Percentiles rank a stretch among this genome's conserved stretches.
These are phyloP conservation scores for Gymnogyps californianus DNA, from an alignment of 2,113 vertebrate genomes.

Conservation along the genomic window DNA sequence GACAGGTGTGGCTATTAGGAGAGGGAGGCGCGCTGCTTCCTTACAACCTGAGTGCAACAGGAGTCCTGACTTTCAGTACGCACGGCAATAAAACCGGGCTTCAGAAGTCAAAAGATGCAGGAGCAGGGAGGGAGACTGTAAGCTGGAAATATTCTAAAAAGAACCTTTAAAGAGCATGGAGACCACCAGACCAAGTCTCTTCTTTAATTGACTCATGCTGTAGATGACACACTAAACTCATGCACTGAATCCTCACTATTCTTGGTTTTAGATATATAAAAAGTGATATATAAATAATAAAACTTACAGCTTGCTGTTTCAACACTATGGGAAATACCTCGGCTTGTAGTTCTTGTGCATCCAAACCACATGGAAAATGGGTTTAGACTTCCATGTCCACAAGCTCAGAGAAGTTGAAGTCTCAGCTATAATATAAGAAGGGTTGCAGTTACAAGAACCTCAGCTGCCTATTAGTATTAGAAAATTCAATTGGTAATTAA, in stretches of 20 bases:
- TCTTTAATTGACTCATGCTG: not conserved
- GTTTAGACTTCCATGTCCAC: not conserved
- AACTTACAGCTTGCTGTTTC: not conserved
- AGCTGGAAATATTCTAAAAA: not conserved
- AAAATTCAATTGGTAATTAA: not conserved
- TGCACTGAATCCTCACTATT: not conserved
- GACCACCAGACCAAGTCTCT: not conserved
- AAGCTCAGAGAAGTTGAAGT: not conserved
- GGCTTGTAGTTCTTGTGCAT: not conserved
- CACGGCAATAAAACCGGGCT: not conserved
- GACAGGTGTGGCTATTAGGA: not conserved
- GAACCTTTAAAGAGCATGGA: not conserved
- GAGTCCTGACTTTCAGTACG: not conserved
- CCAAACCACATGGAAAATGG: not conserved
- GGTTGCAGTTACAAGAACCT: not conserved
- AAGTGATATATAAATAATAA: not conserved
- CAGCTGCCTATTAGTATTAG: not conserved
- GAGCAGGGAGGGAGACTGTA: not conserved
- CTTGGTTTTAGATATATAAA: not conserved
- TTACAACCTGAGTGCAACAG: not conserved
- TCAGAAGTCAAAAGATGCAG: not conserved
- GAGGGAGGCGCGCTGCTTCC: not conserved
- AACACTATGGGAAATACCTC: not conserved
- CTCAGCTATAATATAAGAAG: not conserved
- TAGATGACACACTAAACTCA: not conserved